Evolutionary conservation across 2,888 invertebrate species (phyloP), one percentile per base, ranked within the genome.

Genomic region (Sceliomorpha sp.): DNA sequence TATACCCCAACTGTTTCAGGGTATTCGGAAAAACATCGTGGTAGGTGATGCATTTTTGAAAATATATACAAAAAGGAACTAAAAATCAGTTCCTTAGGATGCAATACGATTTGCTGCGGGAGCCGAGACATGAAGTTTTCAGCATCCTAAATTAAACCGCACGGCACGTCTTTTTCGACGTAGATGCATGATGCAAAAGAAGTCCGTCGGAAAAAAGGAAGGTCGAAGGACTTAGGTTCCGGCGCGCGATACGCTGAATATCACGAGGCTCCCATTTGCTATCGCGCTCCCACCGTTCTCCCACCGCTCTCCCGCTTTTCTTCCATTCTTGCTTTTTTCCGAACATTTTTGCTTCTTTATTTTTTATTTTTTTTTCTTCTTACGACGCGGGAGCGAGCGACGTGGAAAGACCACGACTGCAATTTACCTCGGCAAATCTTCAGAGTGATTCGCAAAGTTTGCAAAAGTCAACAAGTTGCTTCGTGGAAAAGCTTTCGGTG

Each of bases 401-500:
- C n/a, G n/a, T n/a, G 17, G 45, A 40, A 31, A 39, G 47, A 51
- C 5, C 48, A n/a, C 40, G 34, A 20, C 34, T 48, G 40, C 34
- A 50, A 47, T 24, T 64, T 56, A 39, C 12, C 45, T 37, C 31
- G 56, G 55, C 24, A 51, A 50, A 45, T 56, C 50, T 47, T 44
- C 12, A 7, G 24, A 58, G 45, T 45, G 50, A 64, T 45, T 51
- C 45, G 15, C 5, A 27, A 66, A 66, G 58, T 58, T 58, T 26
- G 27, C 20, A 50, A 56, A 56, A 50, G 55, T 64, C 55, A 64
- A 64, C 62, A 63, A 63, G 60, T 62, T 45, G 60, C 40, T 8
- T 5, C 37, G 17, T 32, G 53, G 24, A n/a, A 34, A 53, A 51
- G 34, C 27, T 31, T 36, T 36, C 13, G 44, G 50, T 36, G 34